Conservation (phyloP, 2,113 vertebrate species). For the Antechinus stuartii region DNA sequence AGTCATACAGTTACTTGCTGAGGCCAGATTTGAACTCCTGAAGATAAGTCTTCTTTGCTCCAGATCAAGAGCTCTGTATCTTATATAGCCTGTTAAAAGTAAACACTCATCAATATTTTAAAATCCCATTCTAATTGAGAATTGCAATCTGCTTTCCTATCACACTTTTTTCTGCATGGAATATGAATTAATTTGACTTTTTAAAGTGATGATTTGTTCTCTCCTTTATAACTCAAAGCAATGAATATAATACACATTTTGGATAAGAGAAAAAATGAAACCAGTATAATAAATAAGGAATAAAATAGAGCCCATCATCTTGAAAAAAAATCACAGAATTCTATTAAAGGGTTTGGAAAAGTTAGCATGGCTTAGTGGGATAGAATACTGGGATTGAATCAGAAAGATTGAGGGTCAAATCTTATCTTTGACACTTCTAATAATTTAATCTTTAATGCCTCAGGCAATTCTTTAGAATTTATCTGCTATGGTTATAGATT, state of each 20-base stretch:
- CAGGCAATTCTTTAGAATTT: not conserved
- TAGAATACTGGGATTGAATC: not conserved
- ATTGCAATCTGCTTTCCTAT: slow-evolving; percentile 68
- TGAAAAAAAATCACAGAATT: not conserved
- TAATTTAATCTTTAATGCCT: not conserved
- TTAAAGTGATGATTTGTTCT: no score
- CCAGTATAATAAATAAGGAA: not conserved
- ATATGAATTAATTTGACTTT: no score
- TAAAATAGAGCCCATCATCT: not conserved
- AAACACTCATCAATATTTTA: no score
- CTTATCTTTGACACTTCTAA: not conserved
- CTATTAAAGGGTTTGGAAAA: not conserved
- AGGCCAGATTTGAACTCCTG: no score
- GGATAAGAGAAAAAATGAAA: not conserved
- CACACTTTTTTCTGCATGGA: no score
- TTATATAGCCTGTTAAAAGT: no score
- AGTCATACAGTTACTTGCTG: no score
- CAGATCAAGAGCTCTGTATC: no score
- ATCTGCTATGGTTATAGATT: not conserved
- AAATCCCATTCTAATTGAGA: no score
- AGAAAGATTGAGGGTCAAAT: not conserved
- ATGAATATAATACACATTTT: not conserved
- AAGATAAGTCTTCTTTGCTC: no score
- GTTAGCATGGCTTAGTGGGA: not conserved
- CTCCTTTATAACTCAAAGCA: no score